Conservation (phyloP, 2,888 invertebrate species). For the Allolobophora icterica region DNA sequence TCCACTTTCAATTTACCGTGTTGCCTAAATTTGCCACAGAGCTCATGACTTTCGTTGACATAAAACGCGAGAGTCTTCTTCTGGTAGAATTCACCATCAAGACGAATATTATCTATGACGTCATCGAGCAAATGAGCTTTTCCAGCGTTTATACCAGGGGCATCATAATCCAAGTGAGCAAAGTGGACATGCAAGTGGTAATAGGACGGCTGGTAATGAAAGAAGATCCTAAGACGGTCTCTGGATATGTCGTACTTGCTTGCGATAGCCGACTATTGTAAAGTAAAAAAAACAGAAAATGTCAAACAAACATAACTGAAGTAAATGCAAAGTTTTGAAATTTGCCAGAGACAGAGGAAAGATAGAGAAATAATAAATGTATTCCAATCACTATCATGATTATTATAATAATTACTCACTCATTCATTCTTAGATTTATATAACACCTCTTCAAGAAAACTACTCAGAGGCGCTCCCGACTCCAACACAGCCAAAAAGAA, state of each 20-base stretch:
- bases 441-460: no score
- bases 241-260: constrained; percentile 77
- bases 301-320: not conserved
- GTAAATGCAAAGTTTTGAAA: no score
- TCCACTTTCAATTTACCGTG: constrained; percentile 32
- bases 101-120: constrained; percentile 87
- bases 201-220: constrained; percentile 96
- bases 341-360: not conserved
- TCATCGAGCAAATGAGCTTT: constrained; percentile 85
- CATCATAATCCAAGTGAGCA: constrained; percentile 70
- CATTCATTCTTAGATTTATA: no score
- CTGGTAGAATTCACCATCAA: constrained; percentile 82
- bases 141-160: constrained; percentile 78
- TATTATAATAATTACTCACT: not conserved
- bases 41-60: constrained; percentile 35
- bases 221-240: constrained; percentile 77
- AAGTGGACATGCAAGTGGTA: constrained; percentile 96
- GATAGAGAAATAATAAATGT: not conserved
- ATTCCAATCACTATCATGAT: not conserved
- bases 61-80: constrained; percentile 80
- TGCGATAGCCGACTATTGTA: constrained; percentile 74
- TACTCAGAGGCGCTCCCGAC: no score
- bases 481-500: no score
- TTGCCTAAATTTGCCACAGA: constrained; percentile 35
- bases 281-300: constrained; percentile 39